A percentile compares a stretch with the other conserved stretches of the same genome.
Evolutionary conservation across 2,797 vertebrate genomes (phyloP).

Genomic region (Sylvilagus floridanus): DNA sequence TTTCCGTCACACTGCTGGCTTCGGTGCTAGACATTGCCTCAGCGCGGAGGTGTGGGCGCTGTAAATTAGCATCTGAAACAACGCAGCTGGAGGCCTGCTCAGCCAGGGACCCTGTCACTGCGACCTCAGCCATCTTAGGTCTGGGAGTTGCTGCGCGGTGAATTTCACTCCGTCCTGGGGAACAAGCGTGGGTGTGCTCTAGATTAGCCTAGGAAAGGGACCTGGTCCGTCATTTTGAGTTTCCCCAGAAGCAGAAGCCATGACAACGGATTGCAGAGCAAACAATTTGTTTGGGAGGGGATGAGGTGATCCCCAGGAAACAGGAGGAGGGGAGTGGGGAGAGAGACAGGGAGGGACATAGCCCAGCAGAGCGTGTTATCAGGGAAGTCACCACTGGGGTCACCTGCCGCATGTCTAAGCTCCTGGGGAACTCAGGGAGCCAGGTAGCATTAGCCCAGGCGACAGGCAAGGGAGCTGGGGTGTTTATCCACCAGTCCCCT

Average conservation of each 20-base stretch:
- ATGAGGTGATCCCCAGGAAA: background rate
- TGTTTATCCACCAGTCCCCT: background rate
- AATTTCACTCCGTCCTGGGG: background rate
- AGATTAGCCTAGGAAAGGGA: background rate
- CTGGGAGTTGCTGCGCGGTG: background rate
- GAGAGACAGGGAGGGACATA: background rate
- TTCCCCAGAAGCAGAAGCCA: background rate
- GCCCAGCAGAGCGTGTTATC: accelerated
- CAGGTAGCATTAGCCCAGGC: background rate
- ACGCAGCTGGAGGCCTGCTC: background rate
- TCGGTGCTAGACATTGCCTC: constrained; percentile 62
- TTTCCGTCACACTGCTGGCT: constrained; percentile 41
- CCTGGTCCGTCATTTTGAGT: background rate
- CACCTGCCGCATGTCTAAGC: background rate
- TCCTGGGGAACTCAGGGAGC: background rate
- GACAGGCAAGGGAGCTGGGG: background rate
- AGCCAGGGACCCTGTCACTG: background rate
- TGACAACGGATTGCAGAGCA: background rate
- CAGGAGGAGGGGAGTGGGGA: background rate
- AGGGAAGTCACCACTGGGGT: background rate
- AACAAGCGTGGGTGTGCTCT: background rate
- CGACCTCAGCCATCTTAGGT: background rate
- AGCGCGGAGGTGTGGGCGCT: constrained; percentile 21
- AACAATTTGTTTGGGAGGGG: background rate
- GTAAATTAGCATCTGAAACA: constrained; percentile 58